Conservation (phyloP, 2,113 vertebrate genomes). For the Bufo bufo region DNA sequence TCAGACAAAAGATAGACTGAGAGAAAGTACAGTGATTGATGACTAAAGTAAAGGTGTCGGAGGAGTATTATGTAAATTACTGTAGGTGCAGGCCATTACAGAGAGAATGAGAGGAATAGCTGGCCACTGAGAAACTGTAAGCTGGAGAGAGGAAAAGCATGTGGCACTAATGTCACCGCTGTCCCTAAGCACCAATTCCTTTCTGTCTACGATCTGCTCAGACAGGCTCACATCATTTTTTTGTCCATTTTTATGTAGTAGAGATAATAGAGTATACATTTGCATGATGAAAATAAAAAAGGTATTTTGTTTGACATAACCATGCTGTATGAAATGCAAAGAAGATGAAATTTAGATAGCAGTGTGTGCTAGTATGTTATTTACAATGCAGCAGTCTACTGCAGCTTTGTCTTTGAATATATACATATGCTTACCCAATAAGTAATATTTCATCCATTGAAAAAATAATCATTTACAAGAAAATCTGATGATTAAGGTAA, state of each 20-base stretch:
- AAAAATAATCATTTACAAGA: not conserved
- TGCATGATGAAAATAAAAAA: constrained; percentile 70
- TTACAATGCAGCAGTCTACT: not conserved
- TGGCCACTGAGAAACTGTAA: constrained; percentile 75
- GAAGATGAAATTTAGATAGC: constrained; percentile 47
- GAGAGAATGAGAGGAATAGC: constrained; percentile 69
- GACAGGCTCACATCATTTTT: constrained; percentile 91
- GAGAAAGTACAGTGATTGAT: constrained; percentile 99
- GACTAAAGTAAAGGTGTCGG: constrained; percentile 99
- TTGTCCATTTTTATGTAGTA: constrained; percentile 76
- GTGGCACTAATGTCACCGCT: constrained; percentile 84
- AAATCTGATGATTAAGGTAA: not conserved
- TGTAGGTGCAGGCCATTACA: constrained; percentile 94
- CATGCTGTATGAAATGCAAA: constrained; percentile 63
- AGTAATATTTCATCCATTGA: not conserved
- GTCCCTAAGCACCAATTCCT: constrained; percentile 87
- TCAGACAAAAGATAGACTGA: constrained; percentile 98
- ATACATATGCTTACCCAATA: not conserved
- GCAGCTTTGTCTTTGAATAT: not conserved
- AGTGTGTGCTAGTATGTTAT: not conserved
- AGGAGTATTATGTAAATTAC: constrained; percentile 99
- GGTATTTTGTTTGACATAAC: constrained; percentile 62
- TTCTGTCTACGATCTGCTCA: constrained; percentile 96
- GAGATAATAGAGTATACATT: constrained; percentile 73
- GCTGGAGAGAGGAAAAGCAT: constrained; percentile 77